phyloP scores from a whole-genome alignment of 2,888 invertebrate genomes.

The Hedya salicella region DNA sequence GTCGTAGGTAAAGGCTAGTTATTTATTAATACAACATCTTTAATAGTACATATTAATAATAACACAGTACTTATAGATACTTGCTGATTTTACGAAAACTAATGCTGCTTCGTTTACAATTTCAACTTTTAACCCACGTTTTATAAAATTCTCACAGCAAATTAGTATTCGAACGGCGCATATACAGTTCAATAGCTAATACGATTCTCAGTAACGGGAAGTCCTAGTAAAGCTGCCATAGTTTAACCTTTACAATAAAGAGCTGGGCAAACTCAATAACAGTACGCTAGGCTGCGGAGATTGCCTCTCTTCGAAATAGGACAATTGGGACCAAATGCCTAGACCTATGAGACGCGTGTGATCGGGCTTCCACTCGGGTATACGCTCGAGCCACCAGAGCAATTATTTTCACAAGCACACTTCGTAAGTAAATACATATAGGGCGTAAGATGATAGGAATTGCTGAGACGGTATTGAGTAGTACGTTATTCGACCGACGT shows the following conservation, averaged over 20 bases:
- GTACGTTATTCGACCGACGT: background rate
- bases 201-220: background rate
- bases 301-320: constrained; percentile 35
- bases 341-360: constrained; percentile 18
- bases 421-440: background rate
- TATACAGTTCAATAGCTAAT: background rate
- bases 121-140: too few species aligned
- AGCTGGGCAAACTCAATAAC: constrained; percentile 35
- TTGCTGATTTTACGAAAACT: too few species aligned
- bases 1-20: too few species aligned
- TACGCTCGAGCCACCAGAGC: background rate
- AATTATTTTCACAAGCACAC: constrained; percentile 23
- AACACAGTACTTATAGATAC: too few species aligned
- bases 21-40: too few species aligned
- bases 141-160: too few species aligned
- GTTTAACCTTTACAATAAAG: constrained; percentile 21
- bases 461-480: background rate
- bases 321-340: constrained; percentile 29
- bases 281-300: constrained; percentile 30
- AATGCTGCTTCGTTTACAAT: too few species aligned
- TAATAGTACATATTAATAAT: too few species aligned
- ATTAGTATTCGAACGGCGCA: background rate
- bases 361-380: too few species aligned
- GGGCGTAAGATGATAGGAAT: background rate
- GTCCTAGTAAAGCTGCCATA: constrained; percentile 7